phyloP scores from a whole-genome alignment of 2,888 invertebrate species.

The Pachycephus smyrnensis region DNA sequence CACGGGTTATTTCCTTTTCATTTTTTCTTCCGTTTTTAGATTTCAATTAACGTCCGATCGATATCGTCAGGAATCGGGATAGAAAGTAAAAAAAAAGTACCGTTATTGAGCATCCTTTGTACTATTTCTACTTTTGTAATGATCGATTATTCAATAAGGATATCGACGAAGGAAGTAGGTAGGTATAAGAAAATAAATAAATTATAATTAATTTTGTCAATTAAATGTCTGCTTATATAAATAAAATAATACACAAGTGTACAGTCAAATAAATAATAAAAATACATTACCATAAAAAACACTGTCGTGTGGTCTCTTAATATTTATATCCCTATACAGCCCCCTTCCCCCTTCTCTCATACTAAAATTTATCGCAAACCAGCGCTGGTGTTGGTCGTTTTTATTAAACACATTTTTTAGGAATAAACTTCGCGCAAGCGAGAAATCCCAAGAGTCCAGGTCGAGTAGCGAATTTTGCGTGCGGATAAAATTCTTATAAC shows the following conservation, averaged over 20 bases:
- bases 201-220: neutral
- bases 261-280: neutral
- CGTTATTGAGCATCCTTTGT: neutral
- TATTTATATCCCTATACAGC: neutral
- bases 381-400: too few species aligned
- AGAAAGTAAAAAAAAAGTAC: neutral
- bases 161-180: neutral
- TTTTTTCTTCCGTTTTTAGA: neutral
- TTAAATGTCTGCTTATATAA: neutral
- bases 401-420: too few species aligned
- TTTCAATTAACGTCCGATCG: neutral
- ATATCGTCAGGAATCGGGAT: neutral
- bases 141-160: neutral
- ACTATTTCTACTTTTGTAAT: neutral
- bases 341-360: neutral
- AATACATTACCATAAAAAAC: neutral
- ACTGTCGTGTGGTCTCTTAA: neutral
- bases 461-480: neutral
- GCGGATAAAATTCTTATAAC: neutral
- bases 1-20: neutral
- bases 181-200: neutral
- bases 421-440: neutral
- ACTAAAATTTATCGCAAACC: neutral
- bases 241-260: neutral
- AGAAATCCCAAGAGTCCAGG: neutral